Evolutionary conservation across 2,113 vertebrate genomes (phyloP), one percentile per base, ranked within the genome.

Genomic region (Channa maculata): DNA sequence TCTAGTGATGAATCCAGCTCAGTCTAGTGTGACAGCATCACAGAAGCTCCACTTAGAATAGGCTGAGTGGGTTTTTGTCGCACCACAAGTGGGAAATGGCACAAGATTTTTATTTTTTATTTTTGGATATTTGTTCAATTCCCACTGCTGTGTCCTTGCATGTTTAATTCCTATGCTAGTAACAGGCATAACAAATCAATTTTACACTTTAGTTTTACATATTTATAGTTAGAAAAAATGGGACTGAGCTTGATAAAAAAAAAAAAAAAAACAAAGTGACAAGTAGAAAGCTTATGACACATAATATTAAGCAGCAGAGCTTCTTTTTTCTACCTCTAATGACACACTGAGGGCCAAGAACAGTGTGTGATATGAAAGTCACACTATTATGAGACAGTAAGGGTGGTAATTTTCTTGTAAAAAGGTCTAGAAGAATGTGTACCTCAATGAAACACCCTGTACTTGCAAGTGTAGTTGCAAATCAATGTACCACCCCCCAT

Each of bases 161-260:
- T 72, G 13, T 77, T 88, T 73, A 54, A 78, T 77, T 73, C 46
- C 77, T 24, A 65, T 66, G 15, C 24, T 58, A 55, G 37, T 69
- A 76, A 81, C 79, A 83, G 58, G 49, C 76, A 8, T 84, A 74
- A 57, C 70, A 83, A 81, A 78, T 83, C 0, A 48, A 86, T 89
- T 86, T 80, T 63, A 83, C 71, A 74, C 46, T 60, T 49, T 74
- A 65, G 75, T 75, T 79, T 85, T 79, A 65, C 59, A 81, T 80
- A 82, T 86, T 86, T 78, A 82, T 75, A 58, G 54, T 54, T 62
- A 61, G 41, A 46, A 50, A 55, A 69, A 58, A 58, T 49, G 53
- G 36, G 39, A 41, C 60, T 39, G 67, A 73, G 38, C 12, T 3
- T 69, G 71, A 86, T 80, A 58, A 79, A 41, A 77, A 76, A 73